Conservation (phyloP, 2,113 vertebrate species). For the Channa argus region DNA sequence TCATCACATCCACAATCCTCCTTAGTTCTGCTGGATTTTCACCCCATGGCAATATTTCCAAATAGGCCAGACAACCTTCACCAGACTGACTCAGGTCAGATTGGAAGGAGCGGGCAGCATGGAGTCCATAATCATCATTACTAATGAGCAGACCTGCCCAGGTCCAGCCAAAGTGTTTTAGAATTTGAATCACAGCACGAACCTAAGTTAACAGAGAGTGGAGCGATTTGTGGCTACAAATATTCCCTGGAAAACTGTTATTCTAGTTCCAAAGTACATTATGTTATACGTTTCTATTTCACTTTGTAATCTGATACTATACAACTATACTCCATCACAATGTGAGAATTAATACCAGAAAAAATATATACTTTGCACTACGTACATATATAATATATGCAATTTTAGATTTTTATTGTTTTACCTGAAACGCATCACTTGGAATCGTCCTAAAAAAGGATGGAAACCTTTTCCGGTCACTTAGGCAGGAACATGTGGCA, state of each 20-base stretch:
- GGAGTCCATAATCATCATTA: conserved; percentile 51
- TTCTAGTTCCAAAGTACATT: background rate
- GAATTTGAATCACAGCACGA: conserved; percentile 57
- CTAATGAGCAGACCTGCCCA: conserved; percentile 50
- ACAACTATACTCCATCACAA: too few species aligned
- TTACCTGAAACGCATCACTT: conserved; percentile 50
- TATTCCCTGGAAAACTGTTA: background rate
- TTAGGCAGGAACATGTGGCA: conserved; percentile 21
- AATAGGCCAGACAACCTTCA: conserved; percentile 68
- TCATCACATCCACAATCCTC: conserved; percentile 71
- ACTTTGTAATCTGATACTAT: background rate
- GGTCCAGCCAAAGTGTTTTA: conserved; percentile 63
- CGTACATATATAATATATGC: too few species aligned
- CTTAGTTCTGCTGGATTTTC: conserved; percentile 53
- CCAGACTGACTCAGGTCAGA: conserved; percentile 28
- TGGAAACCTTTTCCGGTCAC: conserved; percentile 10
- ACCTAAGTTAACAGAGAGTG: conserved; percentile 35
- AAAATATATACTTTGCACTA: too few species aligned
- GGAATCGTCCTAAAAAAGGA: conserved; percentile 50
- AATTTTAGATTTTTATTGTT: too few species aligned
- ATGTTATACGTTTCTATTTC: background rate
- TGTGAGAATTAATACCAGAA: too few species aligned
- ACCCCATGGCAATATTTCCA: conserved; percentile 67
- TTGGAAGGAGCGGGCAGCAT: conserved; percentile 36
- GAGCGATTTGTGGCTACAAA: background rate